phyloP scores from a whole-genome alignment of 2,888 invertebrate genomes.

The Tenthredo distinguenda region DNA sequence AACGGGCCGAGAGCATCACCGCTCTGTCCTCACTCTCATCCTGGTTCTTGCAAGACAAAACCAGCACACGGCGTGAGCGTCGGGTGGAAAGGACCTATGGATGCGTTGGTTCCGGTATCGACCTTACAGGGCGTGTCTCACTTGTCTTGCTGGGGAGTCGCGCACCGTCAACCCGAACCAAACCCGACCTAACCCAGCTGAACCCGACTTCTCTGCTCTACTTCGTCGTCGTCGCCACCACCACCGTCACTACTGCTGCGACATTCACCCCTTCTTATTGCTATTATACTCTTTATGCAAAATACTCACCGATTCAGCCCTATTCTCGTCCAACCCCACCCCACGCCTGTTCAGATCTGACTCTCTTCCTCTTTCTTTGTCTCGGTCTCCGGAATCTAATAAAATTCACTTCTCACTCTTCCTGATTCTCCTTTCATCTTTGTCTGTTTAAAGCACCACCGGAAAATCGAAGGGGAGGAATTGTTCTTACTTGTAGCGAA shows the following conservation, averaged over 20 bases:
- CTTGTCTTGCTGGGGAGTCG: constrained; percentile 67
- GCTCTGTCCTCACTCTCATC: neutral
- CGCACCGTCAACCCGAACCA: constrained; percentile 67
- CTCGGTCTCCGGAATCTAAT: constrained; percentile 34
- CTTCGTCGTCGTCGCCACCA: constrained; percentile 50
- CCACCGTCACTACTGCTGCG: constrained; percentile 58
- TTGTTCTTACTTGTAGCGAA: constrained; percentile 41
- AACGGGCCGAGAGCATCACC: constrained; percentile 30
- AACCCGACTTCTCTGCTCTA: constrained; percentile 58
- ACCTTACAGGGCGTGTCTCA: constrained; percentile 71
- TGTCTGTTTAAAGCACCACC: constrained; percentile 9
- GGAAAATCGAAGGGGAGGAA: constrained; percentile 19
- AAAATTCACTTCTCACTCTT: constrained; percentile 35
- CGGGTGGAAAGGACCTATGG: constrained; percentile 58
- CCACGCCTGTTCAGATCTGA: neutral
- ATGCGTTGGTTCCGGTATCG: constrained; percentile 72
- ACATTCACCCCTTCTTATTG: constrained; percentile 63
- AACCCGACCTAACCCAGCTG: constrained; percentile 55
- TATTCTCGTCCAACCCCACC: constrained; percentile 16
- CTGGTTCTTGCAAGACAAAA: constrained; percentile 37
- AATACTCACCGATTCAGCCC: constrained; percentile 52
- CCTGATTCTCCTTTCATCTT: neutral
- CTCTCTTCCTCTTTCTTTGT: constrained; percentile 29
- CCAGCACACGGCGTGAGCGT: constrained; percentile 22
- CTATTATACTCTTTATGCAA: constrained; percentile 64